A percentile compares a stretch with the other conserved stretches of the same genome.
Evolutionary conservation across 2,888 invertebrate genomes (phyloP).

Genomic region (Ganaspis brasiliensis): DNA sequence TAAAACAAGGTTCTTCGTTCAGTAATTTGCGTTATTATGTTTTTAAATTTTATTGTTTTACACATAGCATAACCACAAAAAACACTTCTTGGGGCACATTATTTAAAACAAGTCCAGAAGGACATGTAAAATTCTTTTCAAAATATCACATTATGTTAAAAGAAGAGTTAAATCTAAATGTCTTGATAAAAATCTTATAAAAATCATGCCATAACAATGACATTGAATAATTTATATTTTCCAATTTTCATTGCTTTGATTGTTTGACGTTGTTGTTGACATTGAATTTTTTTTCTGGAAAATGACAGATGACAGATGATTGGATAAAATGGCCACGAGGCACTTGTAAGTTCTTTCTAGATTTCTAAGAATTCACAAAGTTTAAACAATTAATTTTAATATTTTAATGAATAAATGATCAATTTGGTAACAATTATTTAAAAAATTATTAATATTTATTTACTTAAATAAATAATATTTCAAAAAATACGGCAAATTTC

Average conservation of each 20-base stretch:
- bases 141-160: not conserved
- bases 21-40: no score
- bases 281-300: not conserved
- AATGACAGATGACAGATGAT: no score
- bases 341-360: not conserved
- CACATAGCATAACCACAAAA: not conserved
- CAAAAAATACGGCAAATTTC: no score
- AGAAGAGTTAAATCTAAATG: not conserved
- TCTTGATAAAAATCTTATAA: not conserved
- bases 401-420: no score
- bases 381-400: no score
- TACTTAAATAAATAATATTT: no score
- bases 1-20: not conserved
- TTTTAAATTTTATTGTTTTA: not conserved
- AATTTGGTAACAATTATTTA: no score
- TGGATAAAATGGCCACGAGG: not conserved
- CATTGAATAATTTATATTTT: conserved; percentile 1
- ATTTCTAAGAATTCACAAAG: not conserved
- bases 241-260: not conserved
- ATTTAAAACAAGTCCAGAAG: conserved; percentile 15
- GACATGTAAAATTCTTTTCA: not conserved
- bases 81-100: not conserved
- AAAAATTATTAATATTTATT: no score
- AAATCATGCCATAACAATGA: not conserved
- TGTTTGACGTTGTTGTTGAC: not conserved